Percentiles rank a stretch among this genome's conserved stretches.
These are phyloP conservation scores for Cassiopea andromeda DNA, from an alignment of 30 jellyfish, hydroid and myxozoan species.

Conservation along the genomic window DNA sequence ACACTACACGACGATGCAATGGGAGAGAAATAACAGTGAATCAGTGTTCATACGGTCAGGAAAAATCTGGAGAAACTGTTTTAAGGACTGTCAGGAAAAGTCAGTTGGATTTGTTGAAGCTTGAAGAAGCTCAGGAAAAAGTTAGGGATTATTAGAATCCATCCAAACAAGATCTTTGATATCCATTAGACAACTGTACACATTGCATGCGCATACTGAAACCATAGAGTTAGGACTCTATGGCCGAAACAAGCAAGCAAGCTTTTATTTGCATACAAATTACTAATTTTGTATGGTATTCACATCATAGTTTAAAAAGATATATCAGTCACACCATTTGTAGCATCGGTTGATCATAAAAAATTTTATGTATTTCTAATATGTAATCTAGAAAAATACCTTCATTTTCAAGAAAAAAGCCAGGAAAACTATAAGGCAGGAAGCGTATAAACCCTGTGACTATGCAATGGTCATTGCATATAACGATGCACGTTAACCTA, in stretches of 20 bases:
- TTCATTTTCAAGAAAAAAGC: not conserved
- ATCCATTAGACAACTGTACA: not conserved
- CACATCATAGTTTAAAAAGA: not conserved
- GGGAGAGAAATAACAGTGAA: not conserved
- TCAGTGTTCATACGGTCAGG: not conserved
- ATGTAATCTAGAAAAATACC: not conserved
- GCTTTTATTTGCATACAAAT: too few species aligned
- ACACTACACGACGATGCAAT: too few species aligned
- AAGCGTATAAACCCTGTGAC: not conserved
- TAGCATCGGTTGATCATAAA: not conserved
- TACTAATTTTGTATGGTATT: too few species aligned
- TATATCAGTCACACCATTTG: not conserved
- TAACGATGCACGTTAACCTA: too few species aligned
- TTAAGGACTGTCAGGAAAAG: not conserved
- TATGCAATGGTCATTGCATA: too few species aligned
- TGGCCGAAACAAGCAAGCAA: too few species aligned
- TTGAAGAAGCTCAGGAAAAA: not conserved
- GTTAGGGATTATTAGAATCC: not conserved
- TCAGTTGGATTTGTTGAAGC: not conserved
- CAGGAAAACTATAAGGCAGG: not conserved
- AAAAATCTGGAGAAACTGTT: not conserved
- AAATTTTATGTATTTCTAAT: not conserved
- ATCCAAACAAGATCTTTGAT: not conserved
- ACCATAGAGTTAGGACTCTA: too few species aligned
- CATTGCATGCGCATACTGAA: not conserved